These are phyloP conservation scores for Trichonephila clavata DNA, from an alignment of 1,140 invertebrate species.

Conservation along the genomic window DNA sequence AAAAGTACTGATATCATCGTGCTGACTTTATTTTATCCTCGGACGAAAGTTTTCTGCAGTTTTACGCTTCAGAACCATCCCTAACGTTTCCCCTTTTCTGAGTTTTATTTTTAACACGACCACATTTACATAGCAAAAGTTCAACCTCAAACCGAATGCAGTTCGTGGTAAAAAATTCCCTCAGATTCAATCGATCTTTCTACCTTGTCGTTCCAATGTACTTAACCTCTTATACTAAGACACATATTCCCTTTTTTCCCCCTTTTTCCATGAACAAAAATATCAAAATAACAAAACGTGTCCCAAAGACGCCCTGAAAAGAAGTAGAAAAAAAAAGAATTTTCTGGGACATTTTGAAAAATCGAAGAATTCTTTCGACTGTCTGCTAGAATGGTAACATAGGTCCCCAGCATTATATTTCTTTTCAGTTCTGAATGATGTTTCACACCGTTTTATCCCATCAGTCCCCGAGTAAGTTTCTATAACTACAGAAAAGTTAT, in stretches of 20 bases:
- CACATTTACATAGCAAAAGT: no score
- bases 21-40: no score
- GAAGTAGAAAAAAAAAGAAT: background rate
- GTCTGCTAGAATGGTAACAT: background rate
- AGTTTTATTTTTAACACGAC: no score
- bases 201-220: slow-evolving; percentile 5
- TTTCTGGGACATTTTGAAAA: background rate
- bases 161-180: background rate
- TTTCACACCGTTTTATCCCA: slow-evolving; percentile 45
- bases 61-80: no score
- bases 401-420: background rate
- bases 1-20: no score
- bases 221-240: slow-evolving; percentile 41
- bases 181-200: background rate
- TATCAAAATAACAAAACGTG: background rate
- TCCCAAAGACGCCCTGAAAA: background rate
- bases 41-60: no score
- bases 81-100: no score
- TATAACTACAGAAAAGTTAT: slow-evolving; percentile 15
- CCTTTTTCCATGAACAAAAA: no score
- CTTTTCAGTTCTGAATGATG: slow-evolving; percentile 13
- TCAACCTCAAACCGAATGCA: no score
- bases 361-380: slow-evolving; percentile 34
- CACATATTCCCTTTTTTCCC: background rate
- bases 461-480: background rate